Conservation (phyloP, 2,113 vertebrate genomes). For the Cinclus cinclus region DNA sequence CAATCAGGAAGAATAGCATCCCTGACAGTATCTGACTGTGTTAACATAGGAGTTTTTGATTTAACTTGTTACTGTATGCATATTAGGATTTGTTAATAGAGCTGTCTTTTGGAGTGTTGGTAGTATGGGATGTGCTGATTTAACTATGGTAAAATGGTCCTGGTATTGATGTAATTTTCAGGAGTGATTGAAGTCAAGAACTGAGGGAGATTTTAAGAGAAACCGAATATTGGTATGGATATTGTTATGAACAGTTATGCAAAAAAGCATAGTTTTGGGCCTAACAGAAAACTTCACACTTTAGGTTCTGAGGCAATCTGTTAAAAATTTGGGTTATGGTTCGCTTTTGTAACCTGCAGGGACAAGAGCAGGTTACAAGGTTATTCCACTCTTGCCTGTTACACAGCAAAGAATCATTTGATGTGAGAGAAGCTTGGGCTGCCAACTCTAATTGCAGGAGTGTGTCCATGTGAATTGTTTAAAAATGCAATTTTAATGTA, state of each 20-base stretch:
- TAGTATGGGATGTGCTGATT: neutral
- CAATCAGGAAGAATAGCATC: neutral
- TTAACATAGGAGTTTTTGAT: neutral
- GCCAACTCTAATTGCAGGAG: neutral
- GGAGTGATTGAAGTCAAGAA: neutral
- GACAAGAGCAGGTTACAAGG: neutral
- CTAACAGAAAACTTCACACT: neutral
- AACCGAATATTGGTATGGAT: neutral
- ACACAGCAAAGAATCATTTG: neutral
- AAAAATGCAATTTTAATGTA: neutral
- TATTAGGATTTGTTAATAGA: neutral
- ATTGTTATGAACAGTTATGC: neutral
- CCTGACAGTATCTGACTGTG: neutral
- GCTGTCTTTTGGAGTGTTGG: neutral
- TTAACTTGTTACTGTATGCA: neutral
- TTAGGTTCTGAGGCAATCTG: neutral
- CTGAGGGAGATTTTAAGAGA: neutral
- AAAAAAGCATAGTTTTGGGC: neutral
- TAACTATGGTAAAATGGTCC: neutral
- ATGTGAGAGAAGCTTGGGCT: neutral
- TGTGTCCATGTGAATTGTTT: neutral
- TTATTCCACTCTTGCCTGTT: neutral
- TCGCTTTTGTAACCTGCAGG: neutral
- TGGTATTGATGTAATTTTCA: neutral
- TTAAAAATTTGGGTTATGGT: neutral